Percentiles rank a stretch among this genome's conserved stretches.
Evolutionary conservation across 2,888 invertebrate species (phyloP).

Genomic region (Matsumyia berberina): DNA sequence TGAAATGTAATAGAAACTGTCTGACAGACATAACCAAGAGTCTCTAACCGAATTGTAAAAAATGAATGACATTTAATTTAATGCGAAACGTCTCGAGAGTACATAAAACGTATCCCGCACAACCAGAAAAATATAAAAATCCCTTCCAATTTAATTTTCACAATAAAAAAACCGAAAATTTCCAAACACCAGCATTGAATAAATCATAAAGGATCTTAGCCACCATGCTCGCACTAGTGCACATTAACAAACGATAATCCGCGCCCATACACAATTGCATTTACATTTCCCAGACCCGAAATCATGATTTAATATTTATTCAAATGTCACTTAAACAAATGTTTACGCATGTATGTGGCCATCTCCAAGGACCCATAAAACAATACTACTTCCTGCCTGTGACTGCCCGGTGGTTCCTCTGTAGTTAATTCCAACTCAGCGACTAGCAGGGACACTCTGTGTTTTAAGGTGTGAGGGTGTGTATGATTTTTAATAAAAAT

Average conservation of each 20-base stretch:
- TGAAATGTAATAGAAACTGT: too few relatives aligned
- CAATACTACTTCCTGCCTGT: conserved; percentile 21
- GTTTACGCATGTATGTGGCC: conserved; percentile 62
- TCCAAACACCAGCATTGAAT: conserved; percentile 48
- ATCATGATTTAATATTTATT: conserved; percentile 72
- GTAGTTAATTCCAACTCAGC: conserved; percentile 45
- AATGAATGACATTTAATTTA: conserved; percentile 24
- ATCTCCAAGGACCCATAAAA: conserved; percentile 63
- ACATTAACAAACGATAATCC: conserved; percentile 46
- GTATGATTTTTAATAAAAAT: not conserved
- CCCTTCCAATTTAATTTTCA: not conserved
- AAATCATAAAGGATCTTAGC: conserved; percentile 37
- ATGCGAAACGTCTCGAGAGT: conserved; percentile 17
- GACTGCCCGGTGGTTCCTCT: conserved; percentile 36
- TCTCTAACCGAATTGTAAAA: not conserved
- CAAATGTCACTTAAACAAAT: conserved; percentile 72
- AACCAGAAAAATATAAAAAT: conserved; percentile 9
- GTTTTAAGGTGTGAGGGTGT: not conserved
- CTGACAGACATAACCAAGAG: not conserved
- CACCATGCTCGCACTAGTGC: conserved; percentile 5
- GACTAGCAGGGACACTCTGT: conserved; percentile 6
- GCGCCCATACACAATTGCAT: conserved; percentile 48
- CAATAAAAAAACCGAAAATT: not conserved
- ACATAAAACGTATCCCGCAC: too few relatives aligned
- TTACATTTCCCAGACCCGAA: conserved; percentile 61